These are phyloP conservation scores for Megaceryle torquata DNA, from an alignment of 2,113 vertebrate genomes.

Conservation along the genomic window DNA sequence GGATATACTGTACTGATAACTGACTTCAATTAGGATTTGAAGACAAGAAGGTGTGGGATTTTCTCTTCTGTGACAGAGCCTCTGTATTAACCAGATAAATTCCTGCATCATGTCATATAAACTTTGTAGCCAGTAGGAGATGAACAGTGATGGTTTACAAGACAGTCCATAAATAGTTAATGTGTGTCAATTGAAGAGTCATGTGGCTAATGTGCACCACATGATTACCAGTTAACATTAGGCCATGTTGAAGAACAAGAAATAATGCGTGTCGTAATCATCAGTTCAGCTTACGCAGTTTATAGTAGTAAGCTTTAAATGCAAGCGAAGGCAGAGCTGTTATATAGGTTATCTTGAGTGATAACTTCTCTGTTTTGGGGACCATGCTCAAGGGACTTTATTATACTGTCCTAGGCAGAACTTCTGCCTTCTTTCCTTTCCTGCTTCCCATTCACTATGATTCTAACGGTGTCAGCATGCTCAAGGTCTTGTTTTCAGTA, in stretches of 20 bases:
- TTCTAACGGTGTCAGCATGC: not conserved
- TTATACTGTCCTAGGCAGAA: not conserved
- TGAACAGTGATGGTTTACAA: not conserved
- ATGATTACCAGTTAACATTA: too few species aligned
- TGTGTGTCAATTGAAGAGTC: not conserved
- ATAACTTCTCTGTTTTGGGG: not conserved
- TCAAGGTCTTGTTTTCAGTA: not conserved
- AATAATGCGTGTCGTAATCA: not conserved
- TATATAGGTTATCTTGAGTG: not conserved
- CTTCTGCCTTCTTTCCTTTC: not conserved
- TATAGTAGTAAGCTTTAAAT: not conserved
- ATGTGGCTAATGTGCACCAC: not conserved
- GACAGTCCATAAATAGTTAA: rapidly evolving
- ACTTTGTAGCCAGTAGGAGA: not conserved
- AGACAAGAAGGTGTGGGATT: not conserved
- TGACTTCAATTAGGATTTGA: not conserved
- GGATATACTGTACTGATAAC: not conserved
- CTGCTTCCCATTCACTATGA: not conserved
- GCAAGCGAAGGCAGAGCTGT: not conserved
- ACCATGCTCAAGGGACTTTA: not conserved
- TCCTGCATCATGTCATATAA: not conserved
- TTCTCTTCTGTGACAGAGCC: not conserved
- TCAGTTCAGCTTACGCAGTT: not conserved
- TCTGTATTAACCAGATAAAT: not conserved
- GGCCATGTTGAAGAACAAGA: not conserved